Conservation (phyloP, 2,797 vertebrate genomes). For the Oophaga sylvatica region DNA sequence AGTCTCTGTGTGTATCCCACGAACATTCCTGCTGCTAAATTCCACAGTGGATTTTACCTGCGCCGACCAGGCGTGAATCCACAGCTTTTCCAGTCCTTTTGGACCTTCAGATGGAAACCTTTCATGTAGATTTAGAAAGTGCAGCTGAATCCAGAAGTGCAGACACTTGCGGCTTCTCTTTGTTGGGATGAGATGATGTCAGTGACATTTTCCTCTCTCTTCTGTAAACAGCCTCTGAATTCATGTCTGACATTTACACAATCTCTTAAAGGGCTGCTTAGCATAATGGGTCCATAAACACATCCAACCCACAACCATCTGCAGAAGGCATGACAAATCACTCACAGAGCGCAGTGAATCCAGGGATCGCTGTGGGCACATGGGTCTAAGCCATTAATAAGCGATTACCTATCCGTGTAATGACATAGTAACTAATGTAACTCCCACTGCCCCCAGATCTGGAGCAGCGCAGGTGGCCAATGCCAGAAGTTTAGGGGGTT, state of each 20-base stretch:
- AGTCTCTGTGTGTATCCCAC: too few species aligned
- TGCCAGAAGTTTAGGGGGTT: too few species aligned
- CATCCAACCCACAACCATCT: background rate
- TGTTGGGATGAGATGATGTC: background rate
- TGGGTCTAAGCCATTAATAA: background rate
- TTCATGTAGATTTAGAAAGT: too few species aligned
- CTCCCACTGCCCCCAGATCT: background rate
- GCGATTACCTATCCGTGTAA: background rate
- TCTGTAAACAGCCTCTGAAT: background rate
- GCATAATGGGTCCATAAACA: slow-evolving; percentile 12
- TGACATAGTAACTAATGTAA: background rate
- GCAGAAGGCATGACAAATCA: background rate
- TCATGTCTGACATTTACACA: slow-evolving; percentile 45
- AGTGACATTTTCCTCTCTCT: background rate
- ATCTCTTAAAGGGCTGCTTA: slow-evolving; percentile 40
- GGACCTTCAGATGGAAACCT: too few species aligned
- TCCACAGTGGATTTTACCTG: too few species aligned
- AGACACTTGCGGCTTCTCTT: background rate
- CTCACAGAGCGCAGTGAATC: background rate
- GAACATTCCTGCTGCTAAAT: too few species aligned
- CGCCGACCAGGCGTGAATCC: too few species aligned
- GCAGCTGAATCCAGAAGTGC: background rate
- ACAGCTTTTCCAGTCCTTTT: too few species aligned
- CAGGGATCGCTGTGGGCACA: background rate
- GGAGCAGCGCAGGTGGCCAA: too few species aligned